Percentiles rank a stretch among this genome's conserved stretches.
Conservation (phyloP, 2,888 invertebrate genomes). For the Camponotus fellah region DNA sequence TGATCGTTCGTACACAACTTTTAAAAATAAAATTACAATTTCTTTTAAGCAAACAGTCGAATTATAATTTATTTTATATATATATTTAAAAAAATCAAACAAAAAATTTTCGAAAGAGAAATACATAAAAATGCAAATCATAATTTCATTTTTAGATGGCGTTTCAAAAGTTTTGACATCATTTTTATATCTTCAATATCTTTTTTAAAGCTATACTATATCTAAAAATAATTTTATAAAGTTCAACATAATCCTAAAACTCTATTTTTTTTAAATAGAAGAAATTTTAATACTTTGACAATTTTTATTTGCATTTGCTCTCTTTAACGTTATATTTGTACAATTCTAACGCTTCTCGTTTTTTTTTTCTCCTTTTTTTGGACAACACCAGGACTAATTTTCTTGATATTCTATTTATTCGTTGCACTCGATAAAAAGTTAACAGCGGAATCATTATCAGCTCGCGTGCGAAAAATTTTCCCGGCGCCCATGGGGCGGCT, state of each 20-base stretch:
- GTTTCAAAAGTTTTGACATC: neutral
- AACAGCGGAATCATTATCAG: neutral
- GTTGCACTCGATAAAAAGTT: neutral
- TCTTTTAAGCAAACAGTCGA: neutral
- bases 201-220: too few relatives aligned
- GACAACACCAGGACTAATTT: neutral
- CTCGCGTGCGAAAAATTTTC: conserved; percentile 22
- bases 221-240: neutral
- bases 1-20: neutral
- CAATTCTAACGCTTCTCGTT: neutral
- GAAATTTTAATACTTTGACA: neutral
- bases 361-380: neutral
- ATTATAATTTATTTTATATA: neutral
- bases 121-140: neutral
- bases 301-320: neutral
- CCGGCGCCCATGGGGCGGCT: conserved; percentile 14
- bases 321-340: neutral
- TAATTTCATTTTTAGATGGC: neutral
- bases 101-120: neutral
- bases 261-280: neutral
- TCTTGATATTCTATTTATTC: neutral
- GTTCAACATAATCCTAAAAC: neutral
- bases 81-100: neutral
- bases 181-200: neutral
- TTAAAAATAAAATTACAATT: neutral